These are phyloP conservation scores for Heterotis niloticus DNA, from an alignment of 2,113 vertebrate genomes.

Conservation along the genomic window DNA sequence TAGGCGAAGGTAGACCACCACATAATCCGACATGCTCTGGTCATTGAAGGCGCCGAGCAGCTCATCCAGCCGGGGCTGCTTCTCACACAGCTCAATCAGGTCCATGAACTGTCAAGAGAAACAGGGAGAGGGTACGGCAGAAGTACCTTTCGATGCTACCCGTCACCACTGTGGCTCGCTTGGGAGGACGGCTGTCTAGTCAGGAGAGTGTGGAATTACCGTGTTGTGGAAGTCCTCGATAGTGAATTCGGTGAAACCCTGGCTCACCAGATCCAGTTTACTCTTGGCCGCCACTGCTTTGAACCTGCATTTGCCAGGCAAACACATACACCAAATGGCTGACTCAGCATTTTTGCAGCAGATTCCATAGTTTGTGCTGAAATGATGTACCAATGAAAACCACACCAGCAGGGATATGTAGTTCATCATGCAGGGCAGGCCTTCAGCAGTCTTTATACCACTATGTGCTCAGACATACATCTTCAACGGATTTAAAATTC, in stretches of 20 bases:
- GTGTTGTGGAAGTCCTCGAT: constrained; percentile 94
- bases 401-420: no score
- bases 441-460: no score
- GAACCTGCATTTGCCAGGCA: constrained; percentile 64
- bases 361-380: no score
- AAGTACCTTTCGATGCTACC: no score
- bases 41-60: constrained; percentile 85
- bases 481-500: no score
- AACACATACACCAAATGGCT: background rate
- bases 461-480: no score
- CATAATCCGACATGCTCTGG: constrained; percentile 88
- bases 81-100: constrained; percentile 85
- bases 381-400: no score
- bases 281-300: constrained; percentile 85
- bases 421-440: no score
- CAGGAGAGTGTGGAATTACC: constrained; percentile 55
- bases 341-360: no score
- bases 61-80: constrained; percentile 73
- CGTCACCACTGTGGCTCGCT: no score
- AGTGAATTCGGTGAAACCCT: constrained; percentile 90
- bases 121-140: background rate
- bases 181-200: no score
- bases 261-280: constrained; percentile 84
- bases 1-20: constrained; percentile 89
- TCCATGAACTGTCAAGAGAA: constrained; percentile 79